A percentile compares a stretch with the other conserved stretches of the same genome.
These are phyloP conservation scores for Girardinichthys multiradiatus DNA, from an alignment of 2,113 vertebrate species.

Conservation along the genomic window DNA sequence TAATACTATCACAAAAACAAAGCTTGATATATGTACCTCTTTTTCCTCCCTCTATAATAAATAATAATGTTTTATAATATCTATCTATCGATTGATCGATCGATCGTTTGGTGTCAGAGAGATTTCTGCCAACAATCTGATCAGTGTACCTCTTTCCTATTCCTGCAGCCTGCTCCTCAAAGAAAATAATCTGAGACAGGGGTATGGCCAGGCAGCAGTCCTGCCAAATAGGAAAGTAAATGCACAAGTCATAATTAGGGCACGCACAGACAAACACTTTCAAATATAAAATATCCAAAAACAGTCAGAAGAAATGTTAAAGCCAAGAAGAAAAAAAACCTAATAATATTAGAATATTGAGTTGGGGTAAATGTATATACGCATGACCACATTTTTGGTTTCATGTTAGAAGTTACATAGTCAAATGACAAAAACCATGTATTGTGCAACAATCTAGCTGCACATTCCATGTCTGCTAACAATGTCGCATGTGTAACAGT, in stretches of 20 bases:
- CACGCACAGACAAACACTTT: not conserved
- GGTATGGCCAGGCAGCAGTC: slow-evolving; percentile 93
- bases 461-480: not conserved
- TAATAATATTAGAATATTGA: too few species aligned
- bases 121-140: not conserved
- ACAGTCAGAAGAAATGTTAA: not conserved
- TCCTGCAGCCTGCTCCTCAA: slow-evolving; percentile 95
- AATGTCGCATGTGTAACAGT: not conserved
- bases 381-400: too few species aligned
- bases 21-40: too few species aligned
- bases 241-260: not conserved
- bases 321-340: not conserved
- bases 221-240: slow-evolving; percentile 67
- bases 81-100: too few species aligned
- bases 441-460: too few species aligned
- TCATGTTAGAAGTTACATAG: too few species aligned
- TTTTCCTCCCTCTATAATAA: too few species aligned
- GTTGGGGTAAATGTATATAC: too few species aligned
- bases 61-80: too few species aligned
- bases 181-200: slow-evolving; percentile 90
- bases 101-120: too few species aligned
- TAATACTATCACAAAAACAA: not conserved
- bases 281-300: not conserved
- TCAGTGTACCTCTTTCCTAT: slow-evolving; percentile 92
- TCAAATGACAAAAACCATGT: too few species aligned